Evolutionary conservation across 2,797 vertebrate species (phyloP), one percentile per base, ranked within the genome.

Genomic region (Pseudocheirus occidentalis): DNA sequence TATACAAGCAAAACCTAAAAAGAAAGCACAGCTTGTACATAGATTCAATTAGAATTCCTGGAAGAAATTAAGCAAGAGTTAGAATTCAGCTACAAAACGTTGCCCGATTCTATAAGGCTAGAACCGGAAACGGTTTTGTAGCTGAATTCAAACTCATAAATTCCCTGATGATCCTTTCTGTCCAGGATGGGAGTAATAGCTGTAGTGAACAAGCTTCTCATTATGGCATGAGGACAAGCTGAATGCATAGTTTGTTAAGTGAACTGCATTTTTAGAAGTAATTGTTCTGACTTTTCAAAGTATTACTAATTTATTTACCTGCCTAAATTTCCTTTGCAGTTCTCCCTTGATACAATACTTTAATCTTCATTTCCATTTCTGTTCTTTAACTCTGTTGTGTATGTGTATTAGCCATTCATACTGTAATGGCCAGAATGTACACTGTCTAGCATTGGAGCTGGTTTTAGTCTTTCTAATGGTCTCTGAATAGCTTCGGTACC

Each of bases 341-440:
- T 87, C 40, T 87, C 40, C 40, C 24, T 87, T 46, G 40, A 87
- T 50, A 34, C 16, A 28, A 50, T 87, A 46, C 73, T 90, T 96
- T 93, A 91, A 54, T 94, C 96, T 59, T 94, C 62, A 94, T 91
- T 94, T 81, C 93, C 87, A 92, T 94, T 95, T 95, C 90, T 95
- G 58, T 96, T 95, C 92, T 91, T 92, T 93, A 90, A 54, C 90
- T 93, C 81, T 90, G 92, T 93, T 81, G 54, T 66, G 90, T 94
- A 94, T 95, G 90, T 90, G 87, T 90, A 90, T 91, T 46, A 54
- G 59, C 93, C 91, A 81, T 96, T 94, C 93, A 92, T 56, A 18
- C 62, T 34, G 1, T 57, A 92, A 58, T 90, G 93, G 87, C 50
- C 94, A 95, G 94, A 92, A 94, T 92, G 46, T 93, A 46, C 7